Base-by-base conservation (phyloP, 2,888 invertebrate genomes). In the Agrypnus murinus region DNA sequence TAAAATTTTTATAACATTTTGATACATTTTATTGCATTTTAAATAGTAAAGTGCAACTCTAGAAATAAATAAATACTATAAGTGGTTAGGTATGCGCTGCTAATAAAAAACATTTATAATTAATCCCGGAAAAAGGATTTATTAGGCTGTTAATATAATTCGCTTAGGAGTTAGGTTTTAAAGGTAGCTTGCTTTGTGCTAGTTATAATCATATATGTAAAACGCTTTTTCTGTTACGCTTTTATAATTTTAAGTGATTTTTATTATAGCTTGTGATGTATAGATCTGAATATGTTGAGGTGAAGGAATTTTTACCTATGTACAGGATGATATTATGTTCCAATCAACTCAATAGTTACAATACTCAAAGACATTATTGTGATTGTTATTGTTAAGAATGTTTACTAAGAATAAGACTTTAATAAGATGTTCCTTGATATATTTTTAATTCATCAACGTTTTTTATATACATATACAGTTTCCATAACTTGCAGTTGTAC, bases 321-420 rank as follows among this genome's bases (percentile, higher is more conserved):
- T 57, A 64, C 70, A 72, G 72, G 74, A 77, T n/a, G n/a, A n/a
- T n/a, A n/a, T n/a, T n/a, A n/a, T 75, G 70, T 73, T 77, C 77
- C 78, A 72, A 72, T 75, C 78, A 74, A 80, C 77, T 77, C 77
- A 76, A n/a, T 66, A 25, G 72, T 69, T 75, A 82, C 80, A 82
- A 83, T 83, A 84, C 83, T 83, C 83, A 84, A 78, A 78, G 76
- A 77, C 76, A 79, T 79, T 77, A 80, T 74, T 84, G 83, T 83
- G 83, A 84, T 83, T 76, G 77, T 77, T 76, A 74, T 77, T 25
- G 25, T 25, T 25, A 5, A 25, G 2, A 25, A 25, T 5, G 5
- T 25, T n/a, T n/a, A n/a, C n/a, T n/a, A n/a, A n/a, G n/a, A n/a
- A n/a, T n/a, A n/a, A n/a, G n/a, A n/a, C n/a, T n/a, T n/a, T n/a